Evolutionary conservation across 2,888 invertebrate genomes (phyloP).

Genomic region (Chouioia cunea): DNA sequence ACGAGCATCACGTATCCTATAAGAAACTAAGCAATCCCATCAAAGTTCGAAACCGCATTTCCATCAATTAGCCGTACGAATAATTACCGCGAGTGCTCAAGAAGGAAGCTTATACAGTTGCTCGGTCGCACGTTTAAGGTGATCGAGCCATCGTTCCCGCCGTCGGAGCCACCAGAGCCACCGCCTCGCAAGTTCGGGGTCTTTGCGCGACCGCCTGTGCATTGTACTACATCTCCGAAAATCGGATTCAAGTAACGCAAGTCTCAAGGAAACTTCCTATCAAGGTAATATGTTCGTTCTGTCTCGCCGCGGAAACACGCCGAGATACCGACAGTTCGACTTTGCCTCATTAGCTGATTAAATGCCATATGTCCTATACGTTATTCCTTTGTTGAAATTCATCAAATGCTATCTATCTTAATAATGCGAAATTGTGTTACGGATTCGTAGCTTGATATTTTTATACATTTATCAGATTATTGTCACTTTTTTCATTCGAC

Average conservation of each 20-base stretch:
- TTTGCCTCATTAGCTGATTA: slow-evolving; percentile 30
- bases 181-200: slow-evolving; percentile 64
- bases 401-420: too few species aligned
- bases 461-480: not conserved
- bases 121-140: slow-evolving; percentile 51
- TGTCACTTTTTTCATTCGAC: not conserved
- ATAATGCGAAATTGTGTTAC: too few species aligned
- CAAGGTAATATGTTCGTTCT: slow-evolving; percentile 22
- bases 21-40: not conserved
- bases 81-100: slow-evolving; percentile 9
- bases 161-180: slow-evolving; percentile 58
- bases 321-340: not conserved
- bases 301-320: not conserved
- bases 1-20: too few species aligned
- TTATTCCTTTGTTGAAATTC: not conserved
- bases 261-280: slow-evolving; percentile 47
- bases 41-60: slow-evolving; percentile 9
- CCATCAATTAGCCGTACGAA: slow-evolving; percentile 22
- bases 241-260: slow-evolving; percentile 60
- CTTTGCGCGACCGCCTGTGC: slow-evolving; percentile 61
- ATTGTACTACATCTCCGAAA: slow-evolving; percentile 52
- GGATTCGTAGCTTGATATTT: not conserved
- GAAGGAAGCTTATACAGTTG: not conserved
- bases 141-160: slow-evolving; percentile 64
- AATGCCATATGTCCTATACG: slow-evolving; percentile 1